Conservation (phyloP, 2,113 vertebrate genomes). For the Macrotus californicus region DNA sequence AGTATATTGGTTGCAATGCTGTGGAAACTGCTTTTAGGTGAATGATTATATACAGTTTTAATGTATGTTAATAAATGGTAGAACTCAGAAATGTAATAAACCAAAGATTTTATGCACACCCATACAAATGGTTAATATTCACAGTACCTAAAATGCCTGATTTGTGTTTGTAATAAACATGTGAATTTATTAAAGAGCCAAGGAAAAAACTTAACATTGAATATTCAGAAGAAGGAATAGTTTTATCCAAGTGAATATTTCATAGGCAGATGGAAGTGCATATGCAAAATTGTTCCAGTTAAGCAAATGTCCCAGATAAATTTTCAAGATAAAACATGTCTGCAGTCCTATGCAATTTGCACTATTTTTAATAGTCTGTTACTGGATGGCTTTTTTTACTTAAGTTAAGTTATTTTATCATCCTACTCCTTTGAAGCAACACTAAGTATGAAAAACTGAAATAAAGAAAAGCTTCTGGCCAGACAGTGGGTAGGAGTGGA, state of each 20-base stretch:
- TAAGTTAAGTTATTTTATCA: conserved; percentile 50
- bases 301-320: conserved; percentile 70
- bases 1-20: background rate
- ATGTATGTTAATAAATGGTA: conserved; percentile 7
- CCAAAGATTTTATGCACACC: background rate
- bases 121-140: conserved; percentile 1
- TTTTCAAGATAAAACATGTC: conserved; percentile 72
- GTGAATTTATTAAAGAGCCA: conserved; percentile 59
- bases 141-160: conserved; percentile 40
- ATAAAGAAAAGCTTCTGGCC: conserved; percentile 34
- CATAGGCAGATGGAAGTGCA: conserved; percentile 70
- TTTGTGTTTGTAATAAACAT: conserved; percentile 65
- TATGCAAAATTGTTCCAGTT: conserved; percentile 72
- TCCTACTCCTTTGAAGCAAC: conserved; percentile 17
- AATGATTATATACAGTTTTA: conserved; percentile 4
- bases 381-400: conserved; percentile 38
- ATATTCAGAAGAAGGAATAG: conserved; percentile 59
- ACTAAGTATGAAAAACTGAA: background rate
- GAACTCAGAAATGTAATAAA: conserved; percentile 22
- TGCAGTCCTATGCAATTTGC: conserved; percentile 51
- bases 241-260: conserved; percentile 66
- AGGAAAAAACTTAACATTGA: conserved; percentile 41
- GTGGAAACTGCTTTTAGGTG: background rate
- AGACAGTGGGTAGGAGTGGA: conserved; percentile 7
- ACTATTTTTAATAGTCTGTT: conserved; percentile 64